Conservation (phyloP, 1,140 invertebrate species). For the Euura lappo region DNA sequence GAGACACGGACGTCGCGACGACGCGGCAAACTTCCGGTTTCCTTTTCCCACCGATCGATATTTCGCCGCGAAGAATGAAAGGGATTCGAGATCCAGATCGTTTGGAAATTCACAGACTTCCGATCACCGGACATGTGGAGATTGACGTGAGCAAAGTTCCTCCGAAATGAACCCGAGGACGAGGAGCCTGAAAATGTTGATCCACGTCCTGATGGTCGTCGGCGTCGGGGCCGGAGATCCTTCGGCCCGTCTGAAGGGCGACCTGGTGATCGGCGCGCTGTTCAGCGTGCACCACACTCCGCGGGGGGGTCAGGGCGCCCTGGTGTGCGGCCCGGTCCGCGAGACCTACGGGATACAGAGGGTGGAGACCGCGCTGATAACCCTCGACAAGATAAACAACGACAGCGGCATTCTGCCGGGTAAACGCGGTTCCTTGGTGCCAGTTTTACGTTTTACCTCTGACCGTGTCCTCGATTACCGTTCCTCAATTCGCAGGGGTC, state of each 20-base stretch:
- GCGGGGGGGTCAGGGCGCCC: constrained; percentile 59
- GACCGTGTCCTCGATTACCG: constrained; percentile 25
- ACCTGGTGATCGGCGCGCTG: constrained; percentile 76
- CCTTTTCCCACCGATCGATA: no score
- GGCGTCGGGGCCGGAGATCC: constrained; percentile 17
- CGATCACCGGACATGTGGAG: neutral
- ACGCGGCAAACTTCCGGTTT: no score
- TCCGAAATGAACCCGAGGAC: neutral
- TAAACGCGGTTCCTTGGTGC: constrained; percentile 48
- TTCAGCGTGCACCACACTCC: constrained; percentile 77
- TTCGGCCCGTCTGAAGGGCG: constrained; percentile 65
- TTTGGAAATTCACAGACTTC: constrained; percentile 1
- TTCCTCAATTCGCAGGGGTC: constrained; percentile 56
- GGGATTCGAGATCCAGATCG: neutral
- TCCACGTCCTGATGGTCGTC: neutral
- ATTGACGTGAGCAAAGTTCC: constrained; percentile 8
- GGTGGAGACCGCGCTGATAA: constrained; percentile 71
- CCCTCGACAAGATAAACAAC: constrained; percentile 62
- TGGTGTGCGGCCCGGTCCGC: constrained; percentile 69
- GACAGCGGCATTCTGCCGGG: constrained; percentile 58
- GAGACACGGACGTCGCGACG: no score
- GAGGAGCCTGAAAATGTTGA: neutral
- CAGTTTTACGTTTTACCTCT: constrained; percentile 64
- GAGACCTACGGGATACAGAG: constrained; percentile 83
- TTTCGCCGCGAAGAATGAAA: no score